A percentile compares a stretch with the other conserved stretches of the same genome.
phyloP scores from a whole-genome alignment of 2,797 vertebrate species.

The Buceros bicornis region DNA sequence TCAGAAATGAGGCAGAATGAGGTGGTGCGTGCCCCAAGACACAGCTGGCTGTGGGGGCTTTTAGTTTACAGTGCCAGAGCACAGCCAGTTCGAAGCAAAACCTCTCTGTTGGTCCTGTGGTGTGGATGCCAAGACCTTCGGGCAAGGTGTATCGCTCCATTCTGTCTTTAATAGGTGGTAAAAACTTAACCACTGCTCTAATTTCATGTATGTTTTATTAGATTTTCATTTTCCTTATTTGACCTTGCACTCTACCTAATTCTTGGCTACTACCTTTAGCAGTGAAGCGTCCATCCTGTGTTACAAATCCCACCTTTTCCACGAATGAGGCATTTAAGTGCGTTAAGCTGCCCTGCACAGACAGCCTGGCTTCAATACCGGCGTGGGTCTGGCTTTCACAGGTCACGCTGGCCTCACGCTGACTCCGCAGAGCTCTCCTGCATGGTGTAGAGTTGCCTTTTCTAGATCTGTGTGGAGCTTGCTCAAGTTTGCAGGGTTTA shows the following conservation, averaged over 20 bases:
- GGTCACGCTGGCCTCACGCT: not conserved
- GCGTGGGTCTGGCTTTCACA: not conserved
- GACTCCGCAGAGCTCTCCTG: not conserved
- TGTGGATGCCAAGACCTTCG: not conserved
- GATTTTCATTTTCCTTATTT: not conserved
- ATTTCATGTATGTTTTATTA: not conserved
- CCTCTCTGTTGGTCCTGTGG: too few relatives aligned
- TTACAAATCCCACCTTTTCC: not conserved
- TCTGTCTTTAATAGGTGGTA: not conserved
- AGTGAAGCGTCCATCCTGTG: not conserved
- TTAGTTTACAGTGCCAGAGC: not conserved
- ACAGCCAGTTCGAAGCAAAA: not conserved
- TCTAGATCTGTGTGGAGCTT: not conserved
- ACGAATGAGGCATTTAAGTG: not conserved
- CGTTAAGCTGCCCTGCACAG: not conserved
- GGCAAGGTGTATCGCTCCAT: accelerated
- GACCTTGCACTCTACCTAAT: not conserved
- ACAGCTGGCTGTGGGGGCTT: accelerated
- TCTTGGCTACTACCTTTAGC: not conserved
- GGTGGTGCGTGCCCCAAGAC: accelerated
- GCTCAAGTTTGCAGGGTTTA: not conserved
- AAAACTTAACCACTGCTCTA: not conserved
- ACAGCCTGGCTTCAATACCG: accelerated
- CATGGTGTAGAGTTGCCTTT: not conserved
- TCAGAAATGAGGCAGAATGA: accelerated